A percentile compares a stretch with the other conserved stretches of the same genome.
Conservation (phyloP, 2,797 vertebrate species). For the Numenius phaeopus region DNA sequence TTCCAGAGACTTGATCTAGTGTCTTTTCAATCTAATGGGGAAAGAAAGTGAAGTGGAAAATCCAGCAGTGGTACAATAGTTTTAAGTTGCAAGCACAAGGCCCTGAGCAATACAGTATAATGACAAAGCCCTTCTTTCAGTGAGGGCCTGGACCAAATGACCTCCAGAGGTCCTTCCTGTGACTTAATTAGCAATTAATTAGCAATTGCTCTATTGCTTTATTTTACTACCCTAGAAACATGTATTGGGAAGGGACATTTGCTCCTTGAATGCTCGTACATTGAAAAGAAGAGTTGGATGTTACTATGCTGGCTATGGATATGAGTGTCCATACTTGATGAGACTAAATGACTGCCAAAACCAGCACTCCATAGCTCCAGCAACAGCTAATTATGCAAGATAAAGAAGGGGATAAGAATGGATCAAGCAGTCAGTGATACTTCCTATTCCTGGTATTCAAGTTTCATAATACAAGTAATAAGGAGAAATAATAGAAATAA, state of each 20-base stretch:
- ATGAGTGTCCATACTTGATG: no score
- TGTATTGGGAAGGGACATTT: neutral
- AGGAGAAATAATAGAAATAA: neutral
- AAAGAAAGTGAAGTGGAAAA: neutral
- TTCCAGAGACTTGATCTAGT: neutral
- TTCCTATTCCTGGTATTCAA: neutral
- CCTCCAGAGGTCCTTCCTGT: neutral
- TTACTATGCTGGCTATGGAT: neutral
- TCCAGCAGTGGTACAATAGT: neutral
- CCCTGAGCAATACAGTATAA: neutral
- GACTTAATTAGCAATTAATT: neutral
- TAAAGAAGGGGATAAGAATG: neutral
- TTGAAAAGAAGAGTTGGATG: neutral
- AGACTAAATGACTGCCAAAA: neutral
- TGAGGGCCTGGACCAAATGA: neutral
- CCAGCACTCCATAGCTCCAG: neutral
- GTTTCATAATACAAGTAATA: neutral
- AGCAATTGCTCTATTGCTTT: neutral
- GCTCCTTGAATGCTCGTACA: neutral
- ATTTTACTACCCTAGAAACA: neutral
- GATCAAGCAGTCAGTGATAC: neutral
- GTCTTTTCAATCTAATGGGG: neutral
- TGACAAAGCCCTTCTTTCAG: neutral
- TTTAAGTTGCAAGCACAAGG: neutral
- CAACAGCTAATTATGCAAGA: neutral